These are phyloP conservation scores for Fringilla coelebs DNA, from an alignment of 2,797 vertebrate genomes.

Conservation along the genomic window DNA sequence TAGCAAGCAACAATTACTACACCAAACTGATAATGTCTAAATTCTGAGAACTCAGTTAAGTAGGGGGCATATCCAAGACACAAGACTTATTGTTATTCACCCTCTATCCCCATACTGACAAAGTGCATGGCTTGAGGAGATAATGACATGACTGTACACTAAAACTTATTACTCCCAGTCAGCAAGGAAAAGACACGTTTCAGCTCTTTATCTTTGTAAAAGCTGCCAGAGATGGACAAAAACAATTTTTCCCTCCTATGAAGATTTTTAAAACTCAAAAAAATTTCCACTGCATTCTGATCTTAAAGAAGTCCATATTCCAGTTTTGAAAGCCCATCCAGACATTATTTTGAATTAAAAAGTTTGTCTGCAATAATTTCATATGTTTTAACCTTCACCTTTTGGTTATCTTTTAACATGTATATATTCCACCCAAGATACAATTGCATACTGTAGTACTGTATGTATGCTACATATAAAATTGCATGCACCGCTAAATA, in stretches of 20 bases:
- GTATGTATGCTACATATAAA: neutral
- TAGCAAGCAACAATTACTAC: neutral
- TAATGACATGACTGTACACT: neutral
- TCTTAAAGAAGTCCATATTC: neutral
- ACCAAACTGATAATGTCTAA: neutral
- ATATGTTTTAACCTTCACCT: neutral
- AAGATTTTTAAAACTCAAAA: neutral
- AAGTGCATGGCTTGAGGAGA: neutral
- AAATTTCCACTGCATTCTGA: neutral
- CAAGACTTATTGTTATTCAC: neutral
- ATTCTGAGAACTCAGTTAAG: neutral
- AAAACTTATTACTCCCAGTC: neutral
- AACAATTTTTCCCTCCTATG: neutral
- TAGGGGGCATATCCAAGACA: neutral
- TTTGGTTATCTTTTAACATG: neutral
- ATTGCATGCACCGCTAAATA: neutral
- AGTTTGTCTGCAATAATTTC: neutral
- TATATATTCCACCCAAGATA: neutral
- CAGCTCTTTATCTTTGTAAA: neutral
- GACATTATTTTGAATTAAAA: neutral
- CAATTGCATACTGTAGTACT: neutral
- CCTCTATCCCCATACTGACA: neutral
- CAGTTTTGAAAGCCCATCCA: neutral
- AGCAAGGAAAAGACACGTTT: neutral
- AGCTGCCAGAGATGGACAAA: neutral